Evolutionary conservation across 2,888 invertebrate species (phyloP), one percentile per base, ranked within the genome.

Genomic region (Lapara coniferarum): DNA sequence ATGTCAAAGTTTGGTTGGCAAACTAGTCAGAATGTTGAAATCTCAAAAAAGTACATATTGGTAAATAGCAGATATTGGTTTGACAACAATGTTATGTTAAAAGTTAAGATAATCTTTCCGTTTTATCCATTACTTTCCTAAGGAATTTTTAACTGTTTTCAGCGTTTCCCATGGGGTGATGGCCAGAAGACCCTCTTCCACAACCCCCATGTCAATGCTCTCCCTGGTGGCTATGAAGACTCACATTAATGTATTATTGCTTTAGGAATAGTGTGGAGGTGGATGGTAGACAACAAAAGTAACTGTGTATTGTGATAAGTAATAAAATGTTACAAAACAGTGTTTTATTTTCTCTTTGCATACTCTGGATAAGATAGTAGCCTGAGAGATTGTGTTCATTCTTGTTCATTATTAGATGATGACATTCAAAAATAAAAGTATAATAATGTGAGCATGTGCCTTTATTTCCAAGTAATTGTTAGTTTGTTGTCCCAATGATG

Each of bases 161-260:
- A 96, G 96, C 95, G 96, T 76, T 98, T 98, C 95, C 98, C 98
- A 69, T 98, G 98, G 98, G 98, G 98, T 78, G 98, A 98, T 83
- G 98, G 98, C 74, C 96, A 96, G 89, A 96, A 97, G 85, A 95
- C 96, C 10, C 93, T 98, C 72, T 98, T 98, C 95, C 98, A 98
- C 95, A 98, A 98, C 90, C 96, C 97, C 68, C 95, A 96, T 77
- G 87, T 93, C 73, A 98, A 98, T 78, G 93, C 98, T 55, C 94
- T 98, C 70, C 97, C 98, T 70, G 95, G 94, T 73, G 98, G 98
- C 72, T 98, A 97, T 90, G 98, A 98, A 94, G 93, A 94, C 70
- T 81, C 83, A 44, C 85, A 87, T 74, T 82, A 71, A 55, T 66
- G 71, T 66, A 30, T 30, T 57, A 63, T 51, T 73, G 59, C 66